Percentiles rank a stretch among this genome's conserved stretches.
phyloP scores from a whole-genome alignment of 1,140 invertebrate genomes.

The Pteromalus puparum region DNA sequence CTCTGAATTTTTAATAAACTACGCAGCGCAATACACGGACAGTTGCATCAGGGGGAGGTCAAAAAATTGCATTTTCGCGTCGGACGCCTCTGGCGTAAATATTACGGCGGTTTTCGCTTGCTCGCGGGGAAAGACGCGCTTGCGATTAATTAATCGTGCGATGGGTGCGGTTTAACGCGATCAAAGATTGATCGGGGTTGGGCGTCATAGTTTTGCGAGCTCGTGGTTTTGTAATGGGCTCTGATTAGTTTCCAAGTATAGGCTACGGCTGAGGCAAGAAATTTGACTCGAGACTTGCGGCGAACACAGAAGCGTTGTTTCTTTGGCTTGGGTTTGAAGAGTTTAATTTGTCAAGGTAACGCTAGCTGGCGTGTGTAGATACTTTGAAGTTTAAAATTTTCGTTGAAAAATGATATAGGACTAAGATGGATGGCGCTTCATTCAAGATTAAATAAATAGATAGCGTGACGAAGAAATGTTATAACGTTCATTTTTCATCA shows the following conservation, averaged over 20 bases:
- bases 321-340: too few relatives aligned
- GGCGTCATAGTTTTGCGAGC: background rate
- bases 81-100: background rate
- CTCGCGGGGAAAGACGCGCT: background rate
- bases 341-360: too few relatives aligned
- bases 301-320: too few relatives aligned
- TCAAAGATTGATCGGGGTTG: background rate
- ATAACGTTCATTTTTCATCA: too few relatives aligned
- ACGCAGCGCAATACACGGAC: background rate
- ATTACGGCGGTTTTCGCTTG: background rate
- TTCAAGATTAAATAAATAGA: too few relatives aligned
- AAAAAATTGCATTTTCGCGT: background rate
- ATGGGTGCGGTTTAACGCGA: background rate
- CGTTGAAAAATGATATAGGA: too few relatives aligned
- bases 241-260: background rate
- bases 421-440: too few relatives aligned
- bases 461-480: too few relatives aligned
- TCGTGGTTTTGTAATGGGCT: background rate
- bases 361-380: too few relatives aligned
- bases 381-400: too few relatives aligned
- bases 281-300: too few relatives aligned
- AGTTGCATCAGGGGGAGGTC: background rate
- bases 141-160: background rate
- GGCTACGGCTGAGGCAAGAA: too few relatives aligned
- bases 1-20: slow-evolving; percentile 25